A percentile compares a stretch with the other conserved stretches of the same genome.
These are phyloP conservation scores for Uloborus diversus DNA, from an alignment of 1,140 invertebrate species.

Conservation along the genomic window DNA sequence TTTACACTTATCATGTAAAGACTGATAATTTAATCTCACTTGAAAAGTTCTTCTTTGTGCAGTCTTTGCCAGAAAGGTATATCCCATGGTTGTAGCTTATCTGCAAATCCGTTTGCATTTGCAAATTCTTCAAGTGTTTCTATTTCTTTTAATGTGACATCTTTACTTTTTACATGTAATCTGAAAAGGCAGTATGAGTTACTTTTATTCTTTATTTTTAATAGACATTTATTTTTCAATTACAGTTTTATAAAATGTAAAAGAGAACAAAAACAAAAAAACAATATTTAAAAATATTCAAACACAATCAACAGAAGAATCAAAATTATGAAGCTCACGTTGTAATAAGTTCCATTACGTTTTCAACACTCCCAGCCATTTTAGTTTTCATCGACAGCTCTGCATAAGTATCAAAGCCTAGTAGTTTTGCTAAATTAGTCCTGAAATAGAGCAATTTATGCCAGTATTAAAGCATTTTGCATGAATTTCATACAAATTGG, in stretches of 20 bases:
- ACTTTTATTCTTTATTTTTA: no score
- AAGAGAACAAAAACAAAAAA: slow-evolving; percentile 47
- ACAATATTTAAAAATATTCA: neutral
- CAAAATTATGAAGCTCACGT: slow-evolving; percentile 64
- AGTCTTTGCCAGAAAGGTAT: slow-evolving; percentile 85
- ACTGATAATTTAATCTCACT: slow-evolving; percentile 68
- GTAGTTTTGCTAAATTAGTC: slow-evolving; percentile 75
- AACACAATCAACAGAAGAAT: neutral
- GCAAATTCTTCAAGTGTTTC: slow-evolving; percentile 79
- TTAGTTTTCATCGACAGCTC: slow-evolving; percentile 94
- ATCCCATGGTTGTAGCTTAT: slow-evolving; percentile 81
- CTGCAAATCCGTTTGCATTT: slow-evolving; percentile 75
- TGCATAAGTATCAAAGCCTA: slow-evolving; percentile 82
- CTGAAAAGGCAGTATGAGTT: slow-evolving; percentile 17
- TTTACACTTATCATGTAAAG: no score
- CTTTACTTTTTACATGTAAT: slow-evolving; percentile 65
- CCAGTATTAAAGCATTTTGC: no score
- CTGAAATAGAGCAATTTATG: no score
- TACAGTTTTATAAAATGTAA: no score
- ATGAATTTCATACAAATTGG: no score
- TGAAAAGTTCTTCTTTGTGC: slow-evolving; percentile 68
- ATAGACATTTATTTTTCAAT: no score
- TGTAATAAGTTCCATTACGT: slow-evolving; percentile 78
- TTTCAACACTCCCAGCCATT: slow-evolving; percentile 86
- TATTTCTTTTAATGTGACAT: slow-evolving; percentile 80